Evolutionary conservation across 2,113 vertebrate genomes (phyloP).

Genomic region (Hydrochoerus hydrochaeris): DNA sequence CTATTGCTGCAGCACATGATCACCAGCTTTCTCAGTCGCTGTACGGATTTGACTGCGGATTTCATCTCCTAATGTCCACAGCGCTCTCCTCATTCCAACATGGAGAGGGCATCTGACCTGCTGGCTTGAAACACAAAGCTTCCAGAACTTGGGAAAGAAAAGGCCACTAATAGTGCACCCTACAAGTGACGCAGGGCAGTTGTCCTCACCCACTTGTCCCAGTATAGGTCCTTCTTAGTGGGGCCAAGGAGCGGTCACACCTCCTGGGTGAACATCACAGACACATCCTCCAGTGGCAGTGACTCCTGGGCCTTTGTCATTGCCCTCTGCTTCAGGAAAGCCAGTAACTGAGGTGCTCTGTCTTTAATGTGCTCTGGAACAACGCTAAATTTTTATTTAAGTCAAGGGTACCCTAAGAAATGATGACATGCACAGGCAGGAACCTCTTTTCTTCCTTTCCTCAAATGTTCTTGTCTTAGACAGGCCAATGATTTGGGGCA

Average conservation of each 20-base stretch:
- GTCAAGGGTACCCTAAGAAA: background rate
- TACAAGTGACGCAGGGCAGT: background rate
- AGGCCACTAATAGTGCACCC: background rate
- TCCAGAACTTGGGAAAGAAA: background rate
- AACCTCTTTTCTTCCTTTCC: too few species aligned
- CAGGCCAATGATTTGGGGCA: too few species aligned
- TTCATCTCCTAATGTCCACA: too few species aligned
- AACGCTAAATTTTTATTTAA: too few species aligned
- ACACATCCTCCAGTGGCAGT: background rate
- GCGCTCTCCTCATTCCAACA: too few species aligned
- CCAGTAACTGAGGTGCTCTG: too few species aligned
- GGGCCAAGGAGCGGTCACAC: slow-evolving; percentile 30
- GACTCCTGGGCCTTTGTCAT: too few species aligned
- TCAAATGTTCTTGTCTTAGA: too few species aligned
- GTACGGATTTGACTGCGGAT: too few species aligned
- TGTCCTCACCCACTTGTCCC: background rate
- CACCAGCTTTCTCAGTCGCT: background rate
- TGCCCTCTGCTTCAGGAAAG: too few species aligned
- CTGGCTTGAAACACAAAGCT: background rate
- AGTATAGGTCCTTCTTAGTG: background rate
- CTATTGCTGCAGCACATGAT: background rate
- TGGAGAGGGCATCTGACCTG: too few species aligned
- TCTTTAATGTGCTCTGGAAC: too few species aligned
- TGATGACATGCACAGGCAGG: background rate
- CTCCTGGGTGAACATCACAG: slow-evolving; percentile 37